Evolutionary conservation across 2,888 invertebrate genomes (phyloP).

Genomic region (Trichopria drosophilae): DNA sequence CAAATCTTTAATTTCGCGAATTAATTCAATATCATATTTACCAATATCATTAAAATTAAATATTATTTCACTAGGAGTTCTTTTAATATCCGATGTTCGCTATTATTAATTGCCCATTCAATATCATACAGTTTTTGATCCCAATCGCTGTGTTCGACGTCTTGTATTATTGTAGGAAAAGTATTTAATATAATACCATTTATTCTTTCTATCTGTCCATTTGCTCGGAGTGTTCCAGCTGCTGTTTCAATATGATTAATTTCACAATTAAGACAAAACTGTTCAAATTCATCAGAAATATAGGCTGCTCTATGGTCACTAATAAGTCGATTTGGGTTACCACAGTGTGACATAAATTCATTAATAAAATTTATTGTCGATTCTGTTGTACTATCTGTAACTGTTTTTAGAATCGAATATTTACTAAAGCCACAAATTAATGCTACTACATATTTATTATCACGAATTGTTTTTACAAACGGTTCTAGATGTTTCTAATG

Average conservation of each 20-base stretch:
- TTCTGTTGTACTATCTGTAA: constrained; percentile 12
- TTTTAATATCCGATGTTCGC: constrained; percentile 32
- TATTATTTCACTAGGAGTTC: constrained; percentile 27
- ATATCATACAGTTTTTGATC: constrained; percentile 30
- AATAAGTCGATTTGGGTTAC: constrained; percentile 40
- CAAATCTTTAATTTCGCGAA: constrained; percentile 2
- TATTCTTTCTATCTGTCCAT: constrained; percentile 37
- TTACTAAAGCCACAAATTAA: too few species aligned
- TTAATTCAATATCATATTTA: constrained; percentile 6
- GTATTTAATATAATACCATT: constrained; percentile 35
- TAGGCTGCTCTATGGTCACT: constrained; percentile 42
- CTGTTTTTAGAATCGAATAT: constrained; percentile 26
- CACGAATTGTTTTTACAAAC: constrained; percentile 17
- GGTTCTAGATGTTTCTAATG: constrained; percentile 29
- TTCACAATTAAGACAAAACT: constrained; percentile 32
- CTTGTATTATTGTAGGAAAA: constrained; percentile 32
- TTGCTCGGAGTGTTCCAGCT: constrained; percentile 36
- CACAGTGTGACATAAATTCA: constrained; percentile 37
- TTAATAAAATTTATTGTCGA: constrained; percentile 11
- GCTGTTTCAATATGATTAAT: constrained; percentile 39
- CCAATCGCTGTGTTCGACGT: constrained; percentile 32
- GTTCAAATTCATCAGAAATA: constrained; percentile 32
- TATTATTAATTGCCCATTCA: constrained; percentile 32
- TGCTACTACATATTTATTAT: constrained; percentile 23
- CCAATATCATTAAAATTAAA: constrained; percentile 18